Evolutionary conservation across 2,113 vertebrate species (phyloP).

Genomic region (Calyptommatus sinebrachiatus): DNA sequence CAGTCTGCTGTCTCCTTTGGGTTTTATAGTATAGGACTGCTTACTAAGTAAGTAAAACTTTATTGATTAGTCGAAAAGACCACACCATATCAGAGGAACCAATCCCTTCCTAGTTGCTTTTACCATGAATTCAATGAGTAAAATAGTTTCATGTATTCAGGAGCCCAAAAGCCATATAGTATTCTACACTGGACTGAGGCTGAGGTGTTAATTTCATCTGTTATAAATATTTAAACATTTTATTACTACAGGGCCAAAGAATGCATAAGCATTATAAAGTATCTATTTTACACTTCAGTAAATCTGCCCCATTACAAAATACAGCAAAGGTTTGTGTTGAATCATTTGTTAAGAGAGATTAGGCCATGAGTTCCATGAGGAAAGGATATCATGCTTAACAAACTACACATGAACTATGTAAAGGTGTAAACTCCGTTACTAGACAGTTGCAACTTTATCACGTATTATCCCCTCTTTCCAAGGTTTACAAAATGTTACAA

Average conservation of each 20-base stretch:
- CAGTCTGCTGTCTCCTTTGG: too few species aligned
- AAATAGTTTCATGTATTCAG: background rate
- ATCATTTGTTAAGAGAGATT: too few species aligned
- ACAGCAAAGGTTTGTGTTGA: background rate
- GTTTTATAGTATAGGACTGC: too few species aligned
- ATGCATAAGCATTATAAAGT: too few species aligned
- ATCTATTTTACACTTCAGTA: background rate
- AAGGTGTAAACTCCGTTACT: background rate
- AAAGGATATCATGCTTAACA: background rate
- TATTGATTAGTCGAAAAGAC: too few species aligned
- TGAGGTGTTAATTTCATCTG: background rate
- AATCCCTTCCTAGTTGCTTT: background rate
- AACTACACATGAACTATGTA: background rate
- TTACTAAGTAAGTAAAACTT: too few species aligned
- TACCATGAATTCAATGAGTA: background rate
- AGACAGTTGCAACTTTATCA: accelerated
- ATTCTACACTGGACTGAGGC: background rate
- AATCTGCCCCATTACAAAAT: background rate
- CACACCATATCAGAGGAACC: too few species aligned
- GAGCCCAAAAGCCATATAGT: background rate
- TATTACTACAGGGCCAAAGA: too few species aligned
- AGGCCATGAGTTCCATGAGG: background rate
- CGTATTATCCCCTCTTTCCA: background rate
- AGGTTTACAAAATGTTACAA: background rate
- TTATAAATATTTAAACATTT: too few species aligned